These are phyloP conservation scores for Dendrolimus punctatus DNA, from an alignment of 1,140 invertebrate genomes.

Conservation along the genomic window DNA sequence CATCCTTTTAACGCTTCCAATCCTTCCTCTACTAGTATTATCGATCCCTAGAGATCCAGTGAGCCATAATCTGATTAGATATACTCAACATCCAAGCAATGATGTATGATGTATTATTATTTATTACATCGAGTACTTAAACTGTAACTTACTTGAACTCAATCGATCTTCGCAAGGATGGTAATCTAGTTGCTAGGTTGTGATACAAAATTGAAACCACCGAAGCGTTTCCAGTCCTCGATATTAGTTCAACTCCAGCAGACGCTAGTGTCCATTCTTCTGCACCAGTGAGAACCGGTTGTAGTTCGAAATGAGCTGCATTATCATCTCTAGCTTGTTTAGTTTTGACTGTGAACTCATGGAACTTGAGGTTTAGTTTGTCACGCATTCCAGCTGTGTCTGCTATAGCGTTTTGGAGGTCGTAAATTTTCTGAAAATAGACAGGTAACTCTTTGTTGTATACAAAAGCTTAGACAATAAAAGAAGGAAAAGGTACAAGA, in stretches of 20 bases:
- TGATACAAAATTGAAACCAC: slow-evolving; percentile 47
- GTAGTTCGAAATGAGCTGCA: slow-evolving; percentile 46
- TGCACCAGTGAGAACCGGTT: slow-evolving; percentile 12
- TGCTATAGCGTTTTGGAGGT: slow-evolving; percentile 49
- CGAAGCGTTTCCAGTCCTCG: slow-evolving; percentile 36
- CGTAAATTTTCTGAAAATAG: slow-evolving; percentile 58
- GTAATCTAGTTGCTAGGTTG: slow-evolving; percentile 44
- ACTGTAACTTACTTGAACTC: slow-evolving; percentile 46
- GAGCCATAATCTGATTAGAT: too few relatives aligned
- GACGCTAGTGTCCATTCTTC: slow-evolving; percentile 51
- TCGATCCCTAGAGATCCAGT: too few relatives aligned
- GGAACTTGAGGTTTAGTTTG: slow-evolving; percentile 32
- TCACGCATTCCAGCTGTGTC: slow-evolving; percentile 46
- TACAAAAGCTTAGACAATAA: too few relatives aligned
- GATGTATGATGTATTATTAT: too few relatives aligned
- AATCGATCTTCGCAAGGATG: slow-evolving; percentile 48
- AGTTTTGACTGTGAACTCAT: slow-evolving; percentile 43
- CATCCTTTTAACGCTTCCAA: too few relatives aligned
- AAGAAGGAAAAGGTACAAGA: too few relatives aligned
- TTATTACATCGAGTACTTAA: background rate
- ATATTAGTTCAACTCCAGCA: slow-evolving; percentile 42
- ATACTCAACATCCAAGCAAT: too few relatives aligned
- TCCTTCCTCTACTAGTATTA: too few relatives aligned
- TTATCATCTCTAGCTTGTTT: slow-evolving; percentile 38
- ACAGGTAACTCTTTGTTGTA: too few relatives aligned